Evolutionary conservation across 1,140 invertebrate species (phyloP), one percentile per base, ranked within the genome.

Genomic region (Brachionus manjavacas): DNA sequence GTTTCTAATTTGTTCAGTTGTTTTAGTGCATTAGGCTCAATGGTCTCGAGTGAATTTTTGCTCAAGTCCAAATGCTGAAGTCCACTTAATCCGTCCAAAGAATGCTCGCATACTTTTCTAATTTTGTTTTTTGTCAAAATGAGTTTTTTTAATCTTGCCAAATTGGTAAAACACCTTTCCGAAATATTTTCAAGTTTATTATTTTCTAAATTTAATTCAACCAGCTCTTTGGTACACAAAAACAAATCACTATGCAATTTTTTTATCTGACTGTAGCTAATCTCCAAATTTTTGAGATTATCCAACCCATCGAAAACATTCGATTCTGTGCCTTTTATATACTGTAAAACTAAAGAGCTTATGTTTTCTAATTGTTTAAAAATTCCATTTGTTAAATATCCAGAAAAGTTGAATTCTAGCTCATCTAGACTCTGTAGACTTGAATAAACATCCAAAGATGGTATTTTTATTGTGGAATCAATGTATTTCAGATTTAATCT

Each of bases 101-200:
- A 8, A 60, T 60, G 7, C 20, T 60, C 52, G n/a, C 8, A 16
- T 20, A 60, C 25, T 60, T 60, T 16, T 60, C 52, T 60, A 20
- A 60, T 4, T 9, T 60, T 60, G 25, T 60, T 60, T 9, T 60
- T 9, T 20, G 16, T 20, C 4, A 60, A 9, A 20, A 4, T 6
- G 2, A 60, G 52, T 23, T 60, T 60, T 6, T 60, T 25, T 60
- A 60, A 23, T 7, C 9, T 60, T 60, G 9, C 1, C 16, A 60
- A 60, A 60, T 60, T 6, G n/a, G 1, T 20, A 23, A 60, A 60
- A 23, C 1, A 60, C 7, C 20, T 23, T 20, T 16, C 52, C 20
- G 52, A 7, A 23, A 60, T 20, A 23, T 9, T 60, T 25, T 23
- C 0, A 93, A 95, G 8, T 92, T 99, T 79, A 94, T 94, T 84